Evolutionary conservation across 1,140 invertebrate species (phyloP).

Genomic region (Plectrocnemia conspersa): DNA sequence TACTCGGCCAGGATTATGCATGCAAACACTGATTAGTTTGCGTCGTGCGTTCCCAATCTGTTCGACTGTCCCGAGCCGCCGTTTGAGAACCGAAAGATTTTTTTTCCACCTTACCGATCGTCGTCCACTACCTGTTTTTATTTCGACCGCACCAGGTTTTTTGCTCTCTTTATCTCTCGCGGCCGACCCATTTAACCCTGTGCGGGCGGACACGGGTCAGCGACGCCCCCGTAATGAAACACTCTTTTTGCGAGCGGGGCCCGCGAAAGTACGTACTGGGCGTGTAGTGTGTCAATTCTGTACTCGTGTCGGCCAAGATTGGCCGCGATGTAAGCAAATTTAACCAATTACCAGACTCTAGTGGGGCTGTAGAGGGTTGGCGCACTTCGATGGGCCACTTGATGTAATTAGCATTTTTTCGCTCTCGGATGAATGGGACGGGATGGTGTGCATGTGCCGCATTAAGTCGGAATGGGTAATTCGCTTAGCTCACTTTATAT

Average conservation of each 20-base stretch:
- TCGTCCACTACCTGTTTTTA: constrained; percentile 17
- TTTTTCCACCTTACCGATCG: background rate
- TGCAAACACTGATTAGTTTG: constrained; percentile 2
- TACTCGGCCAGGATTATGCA: background rate
- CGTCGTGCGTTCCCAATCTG: background rate
- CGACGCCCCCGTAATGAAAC: constrained; percentile 21
- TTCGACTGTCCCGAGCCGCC: background rate
- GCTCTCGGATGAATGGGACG: too few relatives aligned
- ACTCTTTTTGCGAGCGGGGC: constrained; percentile 14
- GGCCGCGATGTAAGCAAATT: too few relatives aligned
- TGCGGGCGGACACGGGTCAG: constrained; percentile 16
- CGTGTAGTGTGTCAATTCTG: too few relatives aligned
- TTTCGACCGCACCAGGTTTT: constrained; percentile 17
- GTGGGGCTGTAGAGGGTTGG: too few relatives aligned
- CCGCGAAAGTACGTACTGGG: too few relatives aligned
- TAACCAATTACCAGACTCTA: too few relatives aligned
- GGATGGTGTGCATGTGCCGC: too few relatives aligned
- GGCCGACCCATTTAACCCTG: constrained; percentile 21
- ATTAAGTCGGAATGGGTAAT: too few relatives aligned
- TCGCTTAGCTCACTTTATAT: too few relatives aligned
- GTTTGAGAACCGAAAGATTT: background rate
- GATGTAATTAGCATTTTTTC: too few relatives aligned
- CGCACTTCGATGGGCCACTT: too few relatives aligned
- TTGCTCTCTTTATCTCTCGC: constrained; percentile 6
- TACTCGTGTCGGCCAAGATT: too few relatives aligned